Conservation (phyloP, 2,797 vertebrate species). For the Myotis vivesi region DNA sequence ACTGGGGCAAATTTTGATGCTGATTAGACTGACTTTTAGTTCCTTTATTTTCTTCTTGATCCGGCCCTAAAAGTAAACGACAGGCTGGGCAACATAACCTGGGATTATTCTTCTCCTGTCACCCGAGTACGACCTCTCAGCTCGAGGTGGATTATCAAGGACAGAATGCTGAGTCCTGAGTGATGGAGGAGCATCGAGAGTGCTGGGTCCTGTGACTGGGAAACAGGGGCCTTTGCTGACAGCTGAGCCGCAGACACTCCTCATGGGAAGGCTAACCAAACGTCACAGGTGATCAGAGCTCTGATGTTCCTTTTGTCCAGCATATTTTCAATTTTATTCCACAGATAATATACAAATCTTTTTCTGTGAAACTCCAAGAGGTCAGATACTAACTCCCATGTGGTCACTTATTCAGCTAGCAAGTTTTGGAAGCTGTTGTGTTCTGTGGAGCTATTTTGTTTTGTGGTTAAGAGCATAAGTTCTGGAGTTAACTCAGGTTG, state of each 20-base stretch:
- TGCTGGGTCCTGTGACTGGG: constrained; percentile 53
- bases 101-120: background rate
- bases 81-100: constrained; percentile 60
- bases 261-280: constrained; percentile 67
- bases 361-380: background rate
- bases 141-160: background rate
- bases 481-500: background rate
- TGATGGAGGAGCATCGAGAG: background rate
- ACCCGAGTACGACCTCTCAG: background rate
- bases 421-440: background rate
- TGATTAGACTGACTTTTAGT: constrained; percentile 59
- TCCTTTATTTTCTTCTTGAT: constrained; percentile 62
- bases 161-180: constrained; percentile 35
- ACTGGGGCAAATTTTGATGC: background rate
- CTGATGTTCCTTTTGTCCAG: background rate
- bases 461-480: background rate
- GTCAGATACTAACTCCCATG: background rate
- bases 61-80: constrained; percentile 1
- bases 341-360: background rate
- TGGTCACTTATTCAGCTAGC: background rate
- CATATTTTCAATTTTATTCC: background rate
- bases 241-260: constrained; percentile 59
- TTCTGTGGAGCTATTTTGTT: background rate
- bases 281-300: constrained; percentile 40
- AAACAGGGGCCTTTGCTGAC: constrained; percentile 61